Conservation (phyloP, 2,888 invertebrate species). For the Troides aeacus region DNA sequence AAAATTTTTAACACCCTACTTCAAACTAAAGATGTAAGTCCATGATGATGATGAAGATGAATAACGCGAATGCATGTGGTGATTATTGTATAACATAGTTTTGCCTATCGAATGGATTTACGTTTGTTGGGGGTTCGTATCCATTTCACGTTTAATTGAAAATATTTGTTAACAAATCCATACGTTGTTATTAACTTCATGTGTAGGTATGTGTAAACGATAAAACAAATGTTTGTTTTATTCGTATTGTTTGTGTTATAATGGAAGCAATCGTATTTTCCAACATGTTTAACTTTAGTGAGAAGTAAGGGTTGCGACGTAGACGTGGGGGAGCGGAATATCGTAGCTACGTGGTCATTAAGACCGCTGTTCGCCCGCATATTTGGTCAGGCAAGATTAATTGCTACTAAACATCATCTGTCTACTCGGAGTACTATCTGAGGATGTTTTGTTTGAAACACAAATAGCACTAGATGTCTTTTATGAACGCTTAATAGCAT, state of each 20-base stretch:
- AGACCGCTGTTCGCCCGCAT: constrained; percentile 68
- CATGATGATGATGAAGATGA: too few species aligned
- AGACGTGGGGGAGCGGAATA: constrained; percentile 22
- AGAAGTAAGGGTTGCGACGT: constrained; percentile 14
- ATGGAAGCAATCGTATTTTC: neutral
- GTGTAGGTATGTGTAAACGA: too few species aligned
- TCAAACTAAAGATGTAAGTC: too few species aligned
- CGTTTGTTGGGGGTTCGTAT: too few species aligned
- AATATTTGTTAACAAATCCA: too few species aligned
- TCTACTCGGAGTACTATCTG: constrained; percentile 65
- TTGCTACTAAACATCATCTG: constrained; percentile 73
- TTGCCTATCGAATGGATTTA: too few species aligned
- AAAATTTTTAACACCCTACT: too few species aligned
- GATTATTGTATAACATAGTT: too few species aligned
- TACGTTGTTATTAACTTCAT: too few species aligned
- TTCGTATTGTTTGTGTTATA: neutral
- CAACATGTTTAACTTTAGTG: constrained; percentile 21
- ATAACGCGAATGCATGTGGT: too few species aligned
- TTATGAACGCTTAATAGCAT: constrained; percentile 33
- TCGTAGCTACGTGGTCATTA: constrained; percentile 56
- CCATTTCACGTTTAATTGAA: too few species aligned
- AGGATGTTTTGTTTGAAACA: constrained; percentile 67
- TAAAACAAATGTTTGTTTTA: neutral
- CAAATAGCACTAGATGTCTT: constrained; percentile 62
- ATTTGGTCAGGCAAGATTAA: constrained; percentile 78